Evolutionary conservation across 1,140 invertebrate species (phyloP).

Genomic region (Coptotermes formosanus): DNA sequence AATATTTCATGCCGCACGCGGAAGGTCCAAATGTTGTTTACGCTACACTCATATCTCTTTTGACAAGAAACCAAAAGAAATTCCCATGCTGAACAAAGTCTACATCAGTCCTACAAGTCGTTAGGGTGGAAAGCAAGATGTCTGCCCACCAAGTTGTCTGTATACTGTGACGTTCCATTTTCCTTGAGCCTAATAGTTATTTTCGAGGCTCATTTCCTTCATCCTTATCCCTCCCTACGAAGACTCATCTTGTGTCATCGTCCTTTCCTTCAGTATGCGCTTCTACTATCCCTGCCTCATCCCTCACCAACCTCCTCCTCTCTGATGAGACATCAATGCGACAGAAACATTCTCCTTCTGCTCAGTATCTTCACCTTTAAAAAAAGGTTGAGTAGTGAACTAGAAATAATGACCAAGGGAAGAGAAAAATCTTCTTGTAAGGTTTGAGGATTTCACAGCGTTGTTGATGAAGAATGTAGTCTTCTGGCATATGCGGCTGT

Average conservation of each 20-base stretch:
- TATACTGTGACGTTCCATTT: neutral
- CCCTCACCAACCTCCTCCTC: neutral
- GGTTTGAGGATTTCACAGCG: no score
- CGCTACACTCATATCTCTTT: neutral
- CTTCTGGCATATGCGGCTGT: no score
- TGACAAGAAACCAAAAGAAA: neutral
- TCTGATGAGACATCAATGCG: neutral
- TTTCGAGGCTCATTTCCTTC: slow-evolving; percentile 18
- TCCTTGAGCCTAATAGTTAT: slow-evolving; percentile 1
- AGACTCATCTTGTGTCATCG: neutral
- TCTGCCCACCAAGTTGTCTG: neutral
- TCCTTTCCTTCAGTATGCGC: neutral
- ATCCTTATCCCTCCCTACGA: neutral
- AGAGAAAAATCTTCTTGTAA: no score
- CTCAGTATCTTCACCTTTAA: no score
- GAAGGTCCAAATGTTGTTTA: neutral
- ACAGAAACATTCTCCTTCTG: no score
- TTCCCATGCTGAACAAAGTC: neutral
- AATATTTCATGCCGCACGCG: neutral
- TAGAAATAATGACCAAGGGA: no score
- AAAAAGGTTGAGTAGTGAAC: no score
- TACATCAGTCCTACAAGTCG: neutral
- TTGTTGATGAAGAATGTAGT: no score
- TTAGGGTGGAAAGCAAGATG: neutral
- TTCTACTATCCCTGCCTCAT: neutral